Evolutionary conservation across 2,888 invertebrate genomes (phyloP).

Genomic region (Gastracanthus pulcherrimus): DNA sequence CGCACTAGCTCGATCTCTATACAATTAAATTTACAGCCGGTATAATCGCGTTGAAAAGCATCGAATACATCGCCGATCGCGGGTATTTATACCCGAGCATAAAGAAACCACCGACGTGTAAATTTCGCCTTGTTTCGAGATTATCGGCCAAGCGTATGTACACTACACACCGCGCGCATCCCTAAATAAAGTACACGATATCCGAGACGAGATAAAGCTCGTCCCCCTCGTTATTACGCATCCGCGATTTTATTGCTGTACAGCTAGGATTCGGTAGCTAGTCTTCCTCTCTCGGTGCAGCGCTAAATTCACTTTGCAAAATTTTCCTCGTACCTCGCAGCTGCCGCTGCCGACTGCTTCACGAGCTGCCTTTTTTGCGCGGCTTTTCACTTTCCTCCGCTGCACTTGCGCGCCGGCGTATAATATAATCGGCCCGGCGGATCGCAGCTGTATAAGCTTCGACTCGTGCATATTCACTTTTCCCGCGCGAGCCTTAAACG

Average conservation of each 20-base stretch:
- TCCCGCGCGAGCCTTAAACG: constrained; percentile 15
- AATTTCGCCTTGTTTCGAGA: background rate
- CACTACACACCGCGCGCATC: background rate
- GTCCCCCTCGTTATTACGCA: no score
- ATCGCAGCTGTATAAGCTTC: no score
- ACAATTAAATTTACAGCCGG: constrained; percentile 1
- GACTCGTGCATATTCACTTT: constrained; percentile 26
- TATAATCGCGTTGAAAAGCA: background rate
- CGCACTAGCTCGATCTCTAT: background rate
- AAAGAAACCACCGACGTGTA: background rate
- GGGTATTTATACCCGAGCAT: background rate
- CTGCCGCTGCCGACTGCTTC: no score
- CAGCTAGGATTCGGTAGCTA: no score
- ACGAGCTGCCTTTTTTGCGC: background rate
- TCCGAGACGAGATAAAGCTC: background rate
- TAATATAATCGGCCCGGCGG: background rate
- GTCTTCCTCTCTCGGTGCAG: no score
- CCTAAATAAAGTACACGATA: background rate
- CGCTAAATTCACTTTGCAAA: background rate
- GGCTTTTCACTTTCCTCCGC: constrained; percentile 34
- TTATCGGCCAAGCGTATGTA: background rate
- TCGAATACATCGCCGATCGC: background rate
- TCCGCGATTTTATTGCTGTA: background rate
- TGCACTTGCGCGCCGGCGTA: background rate
- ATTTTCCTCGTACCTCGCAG: no score